Conservation (phyloP, 1,140 invertebrate species). For the Leptinotarsa texana region DNA sequence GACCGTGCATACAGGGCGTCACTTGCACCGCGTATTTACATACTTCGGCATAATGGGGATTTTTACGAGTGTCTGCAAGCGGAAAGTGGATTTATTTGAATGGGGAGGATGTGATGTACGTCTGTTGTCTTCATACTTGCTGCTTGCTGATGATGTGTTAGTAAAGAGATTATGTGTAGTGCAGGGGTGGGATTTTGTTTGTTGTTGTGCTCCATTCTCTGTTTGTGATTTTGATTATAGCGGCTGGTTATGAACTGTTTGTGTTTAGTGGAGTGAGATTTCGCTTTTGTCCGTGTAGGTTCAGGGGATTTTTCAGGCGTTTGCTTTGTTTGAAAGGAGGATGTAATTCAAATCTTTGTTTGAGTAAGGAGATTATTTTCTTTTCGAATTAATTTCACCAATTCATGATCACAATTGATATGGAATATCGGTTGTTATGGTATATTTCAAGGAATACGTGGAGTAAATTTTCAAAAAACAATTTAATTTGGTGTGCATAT, state of each 20-base stretch:
- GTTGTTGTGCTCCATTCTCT: conserved; percentile 38
- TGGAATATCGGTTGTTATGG: no score
- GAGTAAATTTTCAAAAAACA: no score
- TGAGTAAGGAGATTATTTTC: no score
- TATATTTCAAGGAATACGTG: no score
- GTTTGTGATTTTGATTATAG: conserved; percentile 52
- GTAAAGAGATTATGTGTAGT: conserved; percentile 51
- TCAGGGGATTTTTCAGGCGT: not conserved
- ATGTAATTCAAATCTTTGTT: not conserved
- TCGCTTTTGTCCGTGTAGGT: not conserved
- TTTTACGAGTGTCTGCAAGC: conserved; percentile 53
- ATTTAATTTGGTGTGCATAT: no score
- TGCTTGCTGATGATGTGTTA: conserved; percentile 51
- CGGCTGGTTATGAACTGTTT: conserved; percentile 51
- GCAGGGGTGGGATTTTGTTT: conserved; percentile 36
- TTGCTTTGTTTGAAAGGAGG: not conserved
- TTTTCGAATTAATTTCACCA: no score
- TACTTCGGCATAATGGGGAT: conserved; percentile 51
- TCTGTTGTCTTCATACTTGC: conserved; percentile 46
- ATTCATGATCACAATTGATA: no score
- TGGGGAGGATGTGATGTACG: conserved; percentile 39
- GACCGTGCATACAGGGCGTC: conserved; percentile 46
- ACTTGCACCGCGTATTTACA: conserved; percentile 51
- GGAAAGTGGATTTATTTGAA: conserved; percentile 51
- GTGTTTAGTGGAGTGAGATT: conserved; percentile 22